Conservation (phyloP, 2,113 vertebrate species). For the Elachura formosa region DNA sequence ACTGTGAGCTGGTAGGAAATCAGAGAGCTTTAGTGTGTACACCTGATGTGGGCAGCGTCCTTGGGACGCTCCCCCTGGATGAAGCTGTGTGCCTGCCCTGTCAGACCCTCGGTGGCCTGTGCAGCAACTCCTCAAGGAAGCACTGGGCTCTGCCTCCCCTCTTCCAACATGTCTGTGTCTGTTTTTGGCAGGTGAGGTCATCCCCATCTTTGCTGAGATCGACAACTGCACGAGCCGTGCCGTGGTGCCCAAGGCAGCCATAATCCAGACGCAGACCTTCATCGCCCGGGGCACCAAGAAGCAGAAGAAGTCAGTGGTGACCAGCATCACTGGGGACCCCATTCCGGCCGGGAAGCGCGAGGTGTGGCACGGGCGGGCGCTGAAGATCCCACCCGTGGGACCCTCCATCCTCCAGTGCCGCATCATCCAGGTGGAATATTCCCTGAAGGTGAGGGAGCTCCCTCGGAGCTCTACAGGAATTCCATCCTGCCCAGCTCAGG, state of each 20-base stretch:
- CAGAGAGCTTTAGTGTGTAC: background rate
- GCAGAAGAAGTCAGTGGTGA: conserved; percentile 88
- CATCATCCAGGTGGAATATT: conserved; percentile 92
- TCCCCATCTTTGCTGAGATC: conserved; percentile 91
- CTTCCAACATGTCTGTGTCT: fast-evolving
- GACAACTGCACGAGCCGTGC: conserved; percentile 86
- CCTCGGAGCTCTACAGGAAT: fast-evolving
- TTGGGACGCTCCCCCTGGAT: background rate
- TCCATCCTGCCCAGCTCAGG: background rate
- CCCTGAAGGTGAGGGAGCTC: conserved; percentile 78
- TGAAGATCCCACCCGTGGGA: conserved; percentile 91
- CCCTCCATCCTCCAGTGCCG: conserved; percentile 93
- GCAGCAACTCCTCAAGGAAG: background rate
- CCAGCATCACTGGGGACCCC: conserved; percentile 79
- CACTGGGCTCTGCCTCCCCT: background rate
- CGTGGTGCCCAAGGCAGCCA: conserved; percentile 83
- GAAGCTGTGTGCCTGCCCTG: background rate
- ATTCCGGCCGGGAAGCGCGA: conserved; percentile 76
- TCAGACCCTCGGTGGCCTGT: fast-evolving
- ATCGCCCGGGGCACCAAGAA: conserved; percentile 88
- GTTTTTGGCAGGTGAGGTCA: conserved; percentile 82
- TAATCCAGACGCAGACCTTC: conserved; percentile 95
- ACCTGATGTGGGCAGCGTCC: background rate
- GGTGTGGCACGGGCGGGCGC: conserved; percentile 87
- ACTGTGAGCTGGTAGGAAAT: background rate